phyloP scores from a whole-genome alignment of 1,140 invertebrate species.

The Protaetia brevitarsis region DNA sequence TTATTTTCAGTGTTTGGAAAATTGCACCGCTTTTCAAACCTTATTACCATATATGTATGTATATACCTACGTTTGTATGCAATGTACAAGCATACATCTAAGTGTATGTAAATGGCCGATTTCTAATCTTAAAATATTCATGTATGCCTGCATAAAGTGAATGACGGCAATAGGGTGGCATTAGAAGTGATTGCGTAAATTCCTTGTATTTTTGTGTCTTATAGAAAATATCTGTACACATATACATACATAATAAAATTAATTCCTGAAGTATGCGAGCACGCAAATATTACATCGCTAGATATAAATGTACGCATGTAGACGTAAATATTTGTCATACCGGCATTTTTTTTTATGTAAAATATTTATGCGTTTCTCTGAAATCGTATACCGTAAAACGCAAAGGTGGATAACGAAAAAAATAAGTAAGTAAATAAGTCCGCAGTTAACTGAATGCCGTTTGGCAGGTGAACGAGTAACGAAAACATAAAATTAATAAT shows the following conservation, averaged over 20 bases:
- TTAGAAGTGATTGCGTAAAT: background rate
- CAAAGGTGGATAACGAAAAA: background rate
- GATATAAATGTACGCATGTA: background rate
- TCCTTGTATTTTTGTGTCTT: background rate
- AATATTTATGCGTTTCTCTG: conserved; percentile 3
- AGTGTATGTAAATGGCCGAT: no score
- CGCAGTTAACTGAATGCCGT: background rate
- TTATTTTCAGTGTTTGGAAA: no score
- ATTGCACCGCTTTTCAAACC: no score
- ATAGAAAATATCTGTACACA: background rate
- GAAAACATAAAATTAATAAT: conserved; percentile 16
- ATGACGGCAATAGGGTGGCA: background rate
- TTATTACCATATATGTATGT: no score
- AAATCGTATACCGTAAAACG: background rate
- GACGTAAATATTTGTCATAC: conserved; percentile 16
- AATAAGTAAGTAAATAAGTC: background rate
- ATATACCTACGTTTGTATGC: no score
- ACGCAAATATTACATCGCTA: background rate
- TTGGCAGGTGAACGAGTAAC: conserved; percentile 6
- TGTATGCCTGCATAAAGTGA: background rate
- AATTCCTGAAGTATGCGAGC: background rate
- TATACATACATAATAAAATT: background rate
- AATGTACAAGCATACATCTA: no score
- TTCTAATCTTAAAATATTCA: no score
- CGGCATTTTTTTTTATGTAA: background rate